Conservation (phyloP, 35 echinoderm and acorn worm genomes). For the Heliocidaris erythrogramma region DNA sequence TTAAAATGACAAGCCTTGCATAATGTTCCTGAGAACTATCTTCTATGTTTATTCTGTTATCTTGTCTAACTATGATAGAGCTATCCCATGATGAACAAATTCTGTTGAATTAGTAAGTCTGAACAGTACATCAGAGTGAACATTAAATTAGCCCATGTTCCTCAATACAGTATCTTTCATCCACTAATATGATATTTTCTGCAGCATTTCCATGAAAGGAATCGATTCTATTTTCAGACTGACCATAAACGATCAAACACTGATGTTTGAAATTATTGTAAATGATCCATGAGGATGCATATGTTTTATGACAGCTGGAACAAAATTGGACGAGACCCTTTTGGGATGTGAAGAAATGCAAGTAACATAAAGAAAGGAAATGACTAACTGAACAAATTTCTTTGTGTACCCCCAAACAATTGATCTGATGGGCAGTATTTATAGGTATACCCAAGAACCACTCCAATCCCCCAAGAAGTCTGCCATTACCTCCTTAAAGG, state of each 20-base stretch:
- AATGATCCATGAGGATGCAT: background rate
- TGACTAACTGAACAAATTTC: background rate
- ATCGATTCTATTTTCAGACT: background rate
- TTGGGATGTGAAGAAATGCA: background rate
- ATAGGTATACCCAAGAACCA: background rate
- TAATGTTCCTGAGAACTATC: background rate
- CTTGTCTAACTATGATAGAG: background rate
- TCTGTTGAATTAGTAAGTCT: background rate
- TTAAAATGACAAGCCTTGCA: background rate
- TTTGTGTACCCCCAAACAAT: background rate
- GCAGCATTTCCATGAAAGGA: background rate
- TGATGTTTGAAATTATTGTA: too few relatives aligned
- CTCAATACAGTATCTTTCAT: too few relatives aligned
- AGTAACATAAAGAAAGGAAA: background rate
- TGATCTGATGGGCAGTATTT: background rate
- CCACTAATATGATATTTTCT: too few relatives aligned
- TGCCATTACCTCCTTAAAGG: background rate
- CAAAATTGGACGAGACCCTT: too few relatives aligned
- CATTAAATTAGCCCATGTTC: background rate
- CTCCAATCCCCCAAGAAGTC: background rate
- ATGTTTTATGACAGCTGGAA: background rate
- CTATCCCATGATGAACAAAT: background rate
- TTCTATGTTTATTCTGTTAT: background rate
- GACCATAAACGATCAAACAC: too few relatives aligned
- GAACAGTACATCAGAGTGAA: background rate